Evolutionary conservation across 2,113 vertebrate species (phyloP).

Genomic region (Rhombomys opimus): DNA sequence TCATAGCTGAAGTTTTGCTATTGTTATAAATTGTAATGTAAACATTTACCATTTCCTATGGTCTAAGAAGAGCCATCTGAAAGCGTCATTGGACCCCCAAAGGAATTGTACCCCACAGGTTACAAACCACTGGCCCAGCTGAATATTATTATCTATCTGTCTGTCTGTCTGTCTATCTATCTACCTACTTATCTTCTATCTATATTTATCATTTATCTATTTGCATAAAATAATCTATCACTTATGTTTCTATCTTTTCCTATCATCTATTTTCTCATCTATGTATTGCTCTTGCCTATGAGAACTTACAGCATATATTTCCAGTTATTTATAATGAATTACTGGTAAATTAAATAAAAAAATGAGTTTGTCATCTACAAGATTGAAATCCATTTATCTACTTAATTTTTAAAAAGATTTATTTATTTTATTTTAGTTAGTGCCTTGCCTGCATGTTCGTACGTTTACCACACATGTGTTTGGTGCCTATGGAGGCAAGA

Average conservation of each 20-base stretch:
- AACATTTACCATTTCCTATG: not conserved
- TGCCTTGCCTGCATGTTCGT: not conserved
- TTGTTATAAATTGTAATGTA: not conserved
- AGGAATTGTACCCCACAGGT: not conserved
- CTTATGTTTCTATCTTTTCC: not conserved
- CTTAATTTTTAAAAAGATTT: not conserved
- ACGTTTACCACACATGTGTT: not conserved
- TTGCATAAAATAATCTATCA: not conserved
- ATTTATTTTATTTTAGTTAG: not conserved
- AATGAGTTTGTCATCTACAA: not conserved
- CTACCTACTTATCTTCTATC: not conserved
- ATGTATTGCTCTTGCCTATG: not conserved
- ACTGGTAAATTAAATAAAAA: not conserved
- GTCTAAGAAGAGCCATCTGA: not conserved
- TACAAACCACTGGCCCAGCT: rapidly evolving
- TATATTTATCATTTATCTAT: not conserved
- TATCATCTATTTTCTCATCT: not conserved
- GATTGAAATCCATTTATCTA: not conserved
- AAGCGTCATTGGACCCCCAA: not conserved
- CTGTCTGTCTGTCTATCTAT: not conserved
- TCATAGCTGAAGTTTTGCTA: not conserved
- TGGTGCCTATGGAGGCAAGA: not conserved
- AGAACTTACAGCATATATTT: not conserved
- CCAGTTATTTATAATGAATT: not conserved
- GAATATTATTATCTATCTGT: not conserved